phyloP scores from a whole-genome alignment of 2,113 vertebrate species.

The Athene cunicularia region DNA sequence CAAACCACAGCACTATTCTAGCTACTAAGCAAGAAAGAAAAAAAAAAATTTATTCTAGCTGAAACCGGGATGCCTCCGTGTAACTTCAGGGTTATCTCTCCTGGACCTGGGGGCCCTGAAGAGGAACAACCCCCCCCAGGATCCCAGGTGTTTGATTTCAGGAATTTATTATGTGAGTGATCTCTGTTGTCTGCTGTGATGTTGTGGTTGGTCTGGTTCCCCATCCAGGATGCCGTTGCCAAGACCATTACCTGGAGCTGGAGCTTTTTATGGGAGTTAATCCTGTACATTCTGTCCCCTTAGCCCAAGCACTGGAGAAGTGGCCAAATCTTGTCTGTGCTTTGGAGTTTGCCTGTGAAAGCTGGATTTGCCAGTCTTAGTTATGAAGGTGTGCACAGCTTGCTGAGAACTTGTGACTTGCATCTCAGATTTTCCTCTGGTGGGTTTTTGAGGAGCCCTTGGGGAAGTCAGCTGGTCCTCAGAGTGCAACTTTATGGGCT shows the following conservation, averaged over 20 bases:
- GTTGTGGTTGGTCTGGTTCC: background rate
- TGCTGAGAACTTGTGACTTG: background rate
- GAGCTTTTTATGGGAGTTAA: background rate
- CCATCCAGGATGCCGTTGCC: background rate
- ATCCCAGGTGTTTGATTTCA: background rate
- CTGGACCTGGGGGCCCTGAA: background rate
- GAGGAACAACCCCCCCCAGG: background rate
- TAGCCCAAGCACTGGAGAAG: background rate
- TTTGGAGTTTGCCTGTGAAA: background rate
- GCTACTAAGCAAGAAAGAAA: no score
- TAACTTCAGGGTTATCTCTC: background rate
- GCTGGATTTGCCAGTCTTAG: no score
- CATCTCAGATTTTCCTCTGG: background rate
- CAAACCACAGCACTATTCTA: no score
- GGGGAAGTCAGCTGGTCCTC: background rate
- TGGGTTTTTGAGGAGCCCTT: background rate
- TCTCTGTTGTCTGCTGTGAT: background rate
- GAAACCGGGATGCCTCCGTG: background rate
- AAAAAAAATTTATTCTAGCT: no score
- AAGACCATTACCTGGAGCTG: background rate
- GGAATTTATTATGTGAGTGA: background rate
- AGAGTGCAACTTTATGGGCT: background rate
- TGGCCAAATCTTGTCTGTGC: background rate
- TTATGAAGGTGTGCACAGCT: background rate
- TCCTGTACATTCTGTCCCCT: background rate